These are phyloP conservation scores for Caenorhabditis angaria DNA, from an alignment of 2,888 invertebrate genomes.

Conservation along the genomic window DNA sequence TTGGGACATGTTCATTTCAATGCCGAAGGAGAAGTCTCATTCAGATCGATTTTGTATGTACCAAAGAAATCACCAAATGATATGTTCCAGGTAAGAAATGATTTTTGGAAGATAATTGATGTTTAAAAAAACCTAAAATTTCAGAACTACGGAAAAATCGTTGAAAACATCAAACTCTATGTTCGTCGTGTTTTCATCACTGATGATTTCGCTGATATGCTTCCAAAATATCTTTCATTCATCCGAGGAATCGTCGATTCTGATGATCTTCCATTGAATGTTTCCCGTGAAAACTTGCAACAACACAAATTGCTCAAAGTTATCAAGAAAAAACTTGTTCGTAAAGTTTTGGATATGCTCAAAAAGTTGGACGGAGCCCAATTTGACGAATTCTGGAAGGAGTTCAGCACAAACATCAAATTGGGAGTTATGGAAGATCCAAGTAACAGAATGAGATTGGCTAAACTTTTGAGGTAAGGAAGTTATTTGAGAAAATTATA, in stretches of 20 bases:
- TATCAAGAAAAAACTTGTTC: slow-evolving; percentile 96
- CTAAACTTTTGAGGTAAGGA: slow-evolving; percentile 86
- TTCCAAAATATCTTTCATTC: slow-evolving; percentile 95
- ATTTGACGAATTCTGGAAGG: slow-evolving; percentile 95
- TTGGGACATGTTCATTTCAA: slow-evolving; percentile 81
- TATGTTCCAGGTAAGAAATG: slow-evolving; percentile 81
- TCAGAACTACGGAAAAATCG: slow-evolving; percentile 57
- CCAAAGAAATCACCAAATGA: slow-evolving; percentile 90
- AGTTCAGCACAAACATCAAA: slow-evolving; percentile 96
- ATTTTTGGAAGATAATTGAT: neutral
- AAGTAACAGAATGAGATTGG: slow-evolving; percentile 90
- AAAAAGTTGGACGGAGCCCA: slow-evolving; percentile 91
- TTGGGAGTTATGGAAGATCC: slow-evolving; percentile 97
- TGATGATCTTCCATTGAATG: slow-evolving; percentile 96
- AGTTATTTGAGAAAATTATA: too few relatives aligned
- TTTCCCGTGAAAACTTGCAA: slow-evolving; percentile 95
- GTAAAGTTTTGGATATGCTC: slow-evolving; percentile 83
- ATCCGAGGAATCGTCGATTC: slow-evolving; percentile 97
- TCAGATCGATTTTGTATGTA: slow-evolving; percentile 93
- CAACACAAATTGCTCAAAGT: slow-evolving; percentile 98
- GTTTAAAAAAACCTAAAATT: slow-evolving; percentile 7
- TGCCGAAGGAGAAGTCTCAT: slow-evolving; percentile 98
- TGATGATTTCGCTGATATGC: slow-evolving; percentile 98
- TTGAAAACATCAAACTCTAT: slow-evolving; percentile 79
- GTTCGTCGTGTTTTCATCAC: slow-evolving; percentile 98